These are phyloP conservation scores for Carlito syrichta DNA, from an alignment of 2,113 vertebrate genomes.

Conservation along the genomic window DNA sequence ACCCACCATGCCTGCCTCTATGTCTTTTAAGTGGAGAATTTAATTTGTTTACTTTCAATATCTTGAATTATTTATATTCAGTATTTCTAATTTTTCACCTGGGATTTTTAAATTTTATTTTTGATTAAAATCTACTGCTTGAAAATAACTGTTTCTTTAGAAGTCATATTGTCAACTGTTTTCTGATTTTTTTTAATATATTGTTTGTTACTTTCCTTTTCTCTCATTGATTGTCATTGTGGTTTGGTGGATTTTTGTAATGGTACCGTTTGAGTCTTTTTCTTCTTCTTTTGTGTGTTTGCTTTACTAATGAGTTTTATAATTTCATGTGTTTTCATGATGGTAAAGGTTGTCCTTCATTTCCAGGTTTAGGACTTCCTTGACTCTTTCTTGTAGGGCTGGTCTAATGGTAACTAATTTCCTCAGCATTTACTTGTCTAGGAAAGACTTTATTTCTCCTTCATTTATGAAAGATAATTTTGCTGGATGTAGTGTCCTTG, in stretches of 20 bases:
- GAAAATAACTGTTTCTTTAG: too few relatives aligned
- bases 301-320: neutral
- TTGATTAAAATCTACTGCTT: too few relatives aligned
- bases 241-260: neutral
- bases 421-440: neutral
- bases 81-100: too few relatives aligned
- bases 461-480: neutral
- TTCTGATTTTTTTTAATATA: neutral
- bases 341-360: neutral
- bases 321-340: neutral
- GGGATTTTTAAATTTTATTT: too few relatives aligned
- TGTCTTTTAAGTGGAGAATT: too few relatives aligned
- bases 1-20: too few relatives aligned
- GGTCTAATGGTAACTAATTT: neutral
- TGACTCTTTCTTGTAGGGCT: neutral
- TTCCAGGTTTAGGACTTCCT: neutral
- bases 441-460: neutral
- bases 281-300: neutral
- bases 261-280: neutral
- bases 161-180: neutral
- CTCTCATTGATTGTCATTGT: neutral
- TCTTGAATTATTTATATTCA: neutral
- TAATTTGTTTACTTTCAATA: neutral
- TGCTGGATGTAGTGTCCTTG: neutral
- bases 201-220: neutral